These are phyloP conservation scores for Globodera rostochiensis DNA, from an alignment of 1,140 invertebrate species.

Conservation along the genomic window DNA sequence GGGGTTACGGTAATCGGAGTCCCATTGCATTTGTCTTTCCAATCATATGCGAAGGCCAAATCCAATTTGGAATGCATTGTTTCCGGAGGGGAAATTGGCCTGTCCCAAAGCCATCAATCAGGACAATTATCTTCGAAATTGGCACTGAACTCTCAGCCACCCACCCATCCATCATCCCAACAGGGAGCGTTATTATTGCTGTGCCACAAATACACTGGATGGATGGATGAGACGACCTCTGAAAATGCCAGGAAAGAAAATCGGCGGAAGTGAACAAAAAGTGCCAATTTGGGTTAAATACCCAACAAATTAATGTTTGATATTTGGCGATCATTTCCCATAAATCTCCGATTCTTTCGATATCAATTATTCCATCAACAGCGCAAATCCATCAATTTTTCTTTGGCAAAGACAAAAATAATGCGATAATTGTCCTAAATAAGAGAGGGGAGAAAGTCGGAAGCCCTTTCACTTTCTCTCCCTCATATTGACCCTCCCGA, in stretches of 20 bases:
- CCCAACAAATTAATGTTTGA: too few species aligned
- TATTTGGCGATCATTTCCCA: too few species aligned
- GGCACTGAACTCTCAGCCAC: background rate
- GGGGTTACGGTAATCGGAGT: background rate
- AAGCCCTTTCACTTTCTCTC: background rate
- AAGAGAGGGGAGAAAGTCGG: background rate
- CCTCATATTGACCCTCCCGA: background rate
- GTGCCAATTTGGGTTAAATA: too few species aligned
- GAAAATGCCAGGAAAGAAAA: too few species aligned
- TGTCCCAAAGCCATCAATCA: constrained; percentile 6
- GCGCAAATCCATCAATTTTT: background rate
- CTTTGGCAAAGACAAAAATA: background rate
- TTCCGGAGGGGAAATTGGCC: background rate
- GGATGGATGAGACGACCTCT: too few species aligned
- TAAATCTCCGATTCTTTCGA: too few species aligned
- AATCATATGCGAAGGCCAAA: constrained; percentile 9
- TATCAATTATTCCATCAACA: too few species aligned
- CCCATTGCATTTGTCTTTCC: background rate
- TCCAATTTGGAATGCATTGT: constrained; percentile 17
- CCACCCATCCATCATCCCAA: background rate
- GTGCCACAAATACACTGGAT: too few species aligned
- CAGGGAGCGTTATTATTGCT: background rate
- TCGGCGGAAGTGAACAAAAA: too few species aligned
- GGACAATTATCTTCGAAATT: constrained; percentile 1
- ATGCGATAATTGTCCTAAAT: constrained; percentile 22